These are phyloP conservation scores for Leptocoma aspasia DNA, from an alignment of 2,113 vertebrate species.

Conservation along the genomic window DNA sequence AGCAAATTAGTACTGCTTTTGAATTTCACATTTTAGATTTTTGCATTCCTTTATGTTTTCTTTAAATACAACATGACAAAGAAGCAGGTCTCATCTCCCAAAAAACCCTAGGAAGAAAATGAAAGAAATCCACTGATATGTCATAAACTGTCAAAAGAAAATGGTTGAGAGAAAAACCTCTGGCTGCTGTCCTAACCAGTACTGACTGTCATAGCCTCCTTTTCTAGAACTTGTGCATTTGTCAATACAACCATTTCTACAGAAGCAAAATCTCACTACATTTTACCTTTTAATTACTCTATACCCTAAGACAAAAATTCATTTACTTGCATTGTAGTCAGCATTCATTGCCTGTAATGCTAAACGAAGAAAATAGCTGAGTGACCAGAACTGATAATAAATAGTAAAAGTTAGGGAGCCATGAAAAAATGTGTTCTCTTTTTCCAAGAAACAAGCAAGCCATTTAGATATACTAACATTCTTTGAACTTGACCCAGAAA, in stretches of 20 bases:
- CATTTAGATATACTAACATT: neutral
- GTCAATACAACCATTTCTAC: neutral
- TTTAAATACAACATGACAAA: neutral
- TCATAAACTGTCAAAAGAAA: neutral
- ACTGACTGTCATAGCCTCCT: neutral
- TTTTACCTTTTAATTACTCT: neutral
- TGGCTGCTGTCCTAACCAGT: neutral
- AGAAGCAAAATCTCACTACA: neutral
- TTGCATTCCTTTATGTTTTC: neutral
- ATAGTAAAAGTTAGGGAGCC: neutral
- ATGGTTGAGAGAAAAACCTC: neutral
- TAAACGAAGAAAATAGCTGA: neutral
- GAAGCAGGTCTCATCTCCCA: neutral
- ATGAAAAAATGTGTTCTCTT: neutral
- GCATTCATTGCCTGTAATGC: neutral
- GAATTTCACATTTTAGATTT: neutral
- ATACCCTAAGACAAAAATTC: neutral
- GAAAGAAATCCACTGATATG: neutral
- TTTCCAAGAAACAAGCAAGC: neutral
- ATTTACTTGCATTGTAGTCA: neutral
- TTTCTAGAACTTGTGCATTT: neutral
- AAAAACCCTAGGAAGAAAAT: neutral
- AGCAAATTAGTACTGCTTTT: neutral
- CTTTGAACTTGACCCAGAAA: neutral
- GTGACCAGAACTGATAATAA: neutral